Percentiles rank a stretch among this genome's conserved stretches.
Conservation (phyloP, 2,888 invertebrate species). For the Mimachlamys varia region DNA sequence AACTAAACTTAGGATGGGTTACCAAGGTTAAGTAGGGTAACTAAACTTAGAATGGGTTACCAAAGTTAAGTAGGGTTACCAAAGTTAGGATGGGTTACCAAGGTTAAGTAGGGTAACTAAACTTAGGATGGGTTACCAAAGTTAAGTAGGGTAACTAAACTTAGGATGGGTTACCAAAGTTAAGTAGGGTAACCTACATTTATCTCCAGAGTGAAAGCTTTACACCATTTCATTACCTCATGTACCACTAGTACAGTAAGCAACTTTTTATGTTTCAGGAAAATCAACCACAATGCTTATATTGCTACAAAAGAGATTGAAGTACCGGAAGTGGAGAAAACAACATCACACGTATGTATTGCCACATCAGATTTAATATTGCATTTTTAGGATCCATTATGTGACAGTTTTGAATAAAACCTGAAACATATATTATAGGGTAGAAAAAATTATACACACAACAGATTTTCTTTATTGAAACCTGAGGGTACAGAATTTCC, state of each 20-base stretch:
- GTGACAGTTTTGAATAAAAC: too few relatives aligned
- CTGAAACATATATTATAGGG: too few relatives aligned
- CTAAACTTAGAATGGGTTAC: not conserved
- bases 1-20: not conserved
- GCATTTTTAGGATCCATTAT: too few relatives aligned
- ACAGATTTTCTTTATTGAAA: too few relatives aligned
- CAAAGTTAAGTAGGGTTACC: not conserved
- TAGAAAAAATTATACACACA: too few relatives aligned
- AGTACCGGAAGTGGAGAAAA: not conserved
- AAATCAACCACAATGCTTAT: not conserved
- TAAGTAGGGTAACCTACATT: too few relatives aligned
- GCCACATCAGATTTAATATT: too few relatives aligned
- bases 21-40: not conserved
- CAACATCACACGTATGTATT: not conserved
- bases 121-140: too few relatives aligned
- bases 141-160: too few relatives aligned
- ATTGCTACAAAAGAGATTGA: slow-evolving; percentile 28
- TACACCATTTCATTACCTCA: not conserved
- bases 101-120: not conserved
- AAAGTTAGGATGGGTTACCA: not conserved
- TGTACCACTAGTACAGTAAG: not conserved
- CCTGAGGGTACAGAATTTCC: too few relatives aligned
- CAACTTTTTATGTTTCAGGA: not conserved
- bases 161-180: too few relatives aligned
- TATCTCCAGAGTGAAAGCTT: not conserved